Evolutionary conservation across 2,113 vertebrate species (phyloP), one percentile per base, ranked within the genome.

Genomic region (Sander vitreus): DNA sequence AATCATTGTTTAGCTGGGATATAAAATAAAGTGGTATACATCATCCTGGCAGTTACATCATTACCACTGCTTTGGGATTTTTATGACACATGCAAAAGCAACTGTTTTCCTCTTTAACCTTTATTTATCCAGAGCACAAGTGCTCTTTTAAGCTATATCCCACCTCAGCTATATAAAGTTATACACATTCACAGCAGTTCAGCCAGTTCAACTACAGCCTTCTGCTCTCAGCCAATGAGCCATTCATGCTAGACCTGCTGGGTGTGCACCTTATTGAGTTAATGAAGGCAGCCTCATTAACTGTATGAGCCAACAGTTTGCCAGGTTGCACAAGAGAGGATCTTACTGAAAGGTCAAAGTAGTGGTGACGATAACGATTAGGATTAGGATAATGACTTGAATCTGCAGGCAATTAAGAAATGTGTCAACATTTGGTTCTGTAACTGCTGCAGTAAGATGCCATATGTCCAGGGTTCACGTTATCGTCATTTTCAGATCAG

Each of bases 101-200:
- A 63, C 25, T 43, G 13, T 55, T 66, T 69, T 19, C 25, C 27
- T 70, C 19, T 67, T 76, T 23, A 74, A 55, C 43, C 47, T 68
- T 71, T 54, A 71, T 84, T 88, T 78, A 82, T 66, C n/a, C 30
- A 79, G 63, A 33, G 50, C 30, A 65, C 57, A 84, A 68, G 53
- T 78, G 51, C 63, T 62, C 25, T 70, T 83, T 85, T 72, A 39
- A 69, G 64, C 60, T 33, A 3, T 19, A 63, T 57, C 11, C 68
- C 53, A 53, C 58, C 66, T 81, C 67, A 66, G n/a, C 30, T 68
- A 7, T 57, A 64, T 62, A 55, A 70, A 78, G 48, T 43, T 39
- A 23, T 45, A 77, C 21, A 69, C 50, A 68, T 45, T 66, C 68
- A 71, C 64, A 81, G 64, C 43, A 65, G 71, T 45, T 50, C 51